Conservation (phyloP, 2,888 invertebrate genomes). For the Chaitophorus viminalis region DNA sequence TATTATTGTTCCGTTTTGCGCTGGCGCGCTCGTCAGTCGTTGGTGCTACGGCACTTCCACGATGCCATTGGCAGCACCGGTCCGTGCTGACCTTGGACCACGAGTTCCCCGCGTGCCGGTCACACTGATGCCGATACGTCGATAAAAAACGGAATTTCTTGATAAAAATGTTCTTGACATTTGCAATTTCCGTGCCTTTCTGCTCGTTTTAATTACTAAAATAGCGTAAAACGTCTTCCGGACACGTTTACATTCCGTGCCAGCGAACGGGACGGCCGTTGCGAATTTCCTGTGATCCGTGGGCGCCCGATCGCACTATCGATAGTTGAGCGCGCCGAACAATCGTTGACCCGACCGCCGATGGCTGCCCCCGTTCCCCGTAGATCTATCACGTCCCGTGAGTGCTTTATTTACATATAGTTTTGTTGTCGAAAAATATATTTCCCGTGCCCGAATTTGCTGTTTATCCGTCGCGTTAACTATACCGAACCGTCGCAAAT, state of each 20-base stretch:
- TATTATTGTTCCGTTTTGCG: conserved; percentile 3
- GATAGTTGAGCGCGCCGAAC: conserved; percentile 55
- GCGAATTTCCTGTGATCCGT: background rate
- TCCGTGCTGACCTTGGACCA: conserved; percentile 28
- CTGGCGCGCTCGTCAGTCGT: background rate
- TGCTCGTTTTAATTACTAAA: background rate
- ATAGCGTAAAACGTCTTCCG: background rate
- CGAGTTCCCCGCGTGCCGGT: conserved; percentile 8
- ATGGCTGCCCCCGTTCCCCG: conserved; percentile 62
- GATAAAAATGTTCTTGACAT: conserved; percentile 36
- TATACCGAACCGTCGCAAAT: conserved; percentile 34
- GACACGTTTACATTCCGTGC: background rate
- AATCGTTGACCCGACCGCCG: conserved; percentile 61
- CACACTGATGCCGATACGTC: conserved; percentile 39
- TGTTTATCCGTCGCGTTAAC: conserved; percentile 37
- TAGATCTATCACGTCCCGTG: conserved; percentile 54
- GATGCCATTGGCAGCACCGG: conserved; percentile 36
- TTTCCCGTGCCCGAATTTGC: conserved; percentile 54
- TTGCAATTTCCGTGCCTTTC: background rate
- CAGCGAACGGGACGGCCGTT: background rate
- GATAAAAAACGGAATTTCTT: conserved; percentile 41
- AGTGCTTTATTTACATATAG: conserved; percentile 62
- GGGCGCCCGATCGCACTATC: conserved; percentile 28
- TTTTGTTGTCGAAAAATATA: conserved; percentile 62
- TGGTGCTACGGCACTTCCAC: background rate